Percentiles rank a stretch among this genome's conserved stretches.
Evolutionary conservation across 2,113 vertebrate species (phyloP).

Genomic region (Myotis yumanensis): DNA sequence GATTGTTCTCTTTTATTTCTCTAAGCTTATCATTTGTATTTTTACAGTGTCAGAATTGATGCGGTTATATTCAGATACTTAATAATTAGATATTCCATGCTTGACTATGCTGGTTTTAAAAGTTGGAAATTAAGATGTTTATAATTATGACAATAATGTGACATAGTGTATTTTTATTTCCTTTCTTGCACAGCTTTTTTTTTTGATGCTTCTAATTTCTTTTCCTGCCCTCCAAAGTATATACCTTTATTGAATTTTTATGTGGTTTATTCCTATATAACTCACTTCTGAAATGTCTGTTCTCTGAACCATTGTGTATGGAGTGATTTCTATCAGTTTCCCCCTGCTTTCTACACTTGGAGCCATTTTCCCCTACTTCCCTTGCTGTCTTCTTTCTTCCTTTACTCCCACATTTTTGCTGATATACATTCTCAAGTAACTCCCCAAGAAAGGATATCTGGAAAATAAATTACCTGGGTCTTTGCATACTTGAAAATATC

Average conservation of each 20-base stretch:
- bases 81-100: background rate
- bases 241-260: background rate
- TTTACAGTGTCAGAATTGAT: background rate
- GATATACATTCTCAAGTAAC: background rate
- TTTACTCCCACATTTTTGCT: background rate
- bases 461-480: background rate
- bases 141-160: background rate
- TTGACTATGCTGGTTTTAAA: constrained; percentile 9
- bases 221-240: background rate
- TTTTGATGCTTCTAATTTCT: background rate
- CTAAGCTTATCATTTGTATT: background rate
- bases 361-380: background rate
- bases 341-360: background rate
- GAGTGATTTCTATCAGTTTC: background rate
- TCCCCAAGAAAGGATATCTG: background rate
- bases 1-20: background rate
- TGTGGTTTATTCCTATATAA: background rate
- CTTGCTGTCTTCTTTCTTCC: background rate
- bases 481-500: background rate
- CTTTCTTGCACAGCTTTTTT: background rate
- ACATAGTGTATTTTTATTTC: background rate
- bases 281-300: background rate
- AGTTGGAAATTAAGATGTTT: background rate
- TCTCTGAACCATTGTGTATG: background rate
- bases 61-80: background rate